Base-by-base conservation (phyloP, 2,888 invertebrate genomes). In the Caradrina clavipalpis region DNA sequence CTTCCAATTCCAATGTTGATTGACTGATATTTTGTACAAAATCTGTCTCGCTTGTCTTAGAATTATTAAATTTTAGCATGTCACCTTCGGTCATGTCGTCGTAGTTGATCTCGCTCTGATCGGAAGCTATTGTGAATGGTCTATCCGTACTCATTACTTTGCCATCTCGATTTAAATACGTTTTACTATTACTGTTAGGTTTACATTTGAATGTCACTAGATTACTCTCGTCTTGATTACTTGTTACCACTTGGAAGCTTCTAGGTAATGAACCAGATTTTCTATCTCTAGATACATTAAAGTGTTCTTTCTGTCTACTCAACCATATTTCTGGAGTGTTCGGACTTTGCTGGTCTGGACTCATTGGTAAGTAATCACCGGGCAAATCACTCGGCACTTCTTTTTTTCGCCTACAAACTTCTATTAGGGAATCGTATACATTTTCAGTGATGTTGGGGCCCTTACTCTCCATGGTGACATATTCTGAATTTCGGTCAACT, bases 251-350 rank as follows among this genome's bases (percentile, higher is more conserved):
- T 91, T 98, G 98, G 84, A 98, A 98, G 85, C 98, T 98, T 82
- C 98, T 96, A 0, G 98, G 98, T 65, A 98, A 90, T 0, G 98
- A 98, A 26, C 98, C 98, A 17, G 98, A 97, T 89, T 98, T 98
- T 87, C 97, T 97, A 63, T 96, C 96, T 63, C 96, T 96, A 0
- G 97, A 96, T 6, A 97, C 97, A 57, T 97, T 97, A 65, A 98
- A 95, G 86, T 97, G 97, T 82, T 97, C 97, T 80, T 97, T 97
- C 81, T 98, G 97, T 65, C 97, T 97, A 79, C 97, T 97, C 31
- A 97, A 89, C 97, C 98, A 98, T 69, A 97, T 97, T 66, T 97
- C 97, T 4, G 97, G 97, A 7, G 96, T 95, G 35, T 97, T 97
- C 0, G 97, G 97, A 78, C 94, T 95, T 75, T 95, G 93, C 61